A percentile compares a stretch with the other conserved stretches of the same genome.
These are phyloP conservation scores for Gonocerus acuteangulatus DNA, from an alignment of 2,888 invertebrate genomes.

Conservation along the genomic window DNA sequence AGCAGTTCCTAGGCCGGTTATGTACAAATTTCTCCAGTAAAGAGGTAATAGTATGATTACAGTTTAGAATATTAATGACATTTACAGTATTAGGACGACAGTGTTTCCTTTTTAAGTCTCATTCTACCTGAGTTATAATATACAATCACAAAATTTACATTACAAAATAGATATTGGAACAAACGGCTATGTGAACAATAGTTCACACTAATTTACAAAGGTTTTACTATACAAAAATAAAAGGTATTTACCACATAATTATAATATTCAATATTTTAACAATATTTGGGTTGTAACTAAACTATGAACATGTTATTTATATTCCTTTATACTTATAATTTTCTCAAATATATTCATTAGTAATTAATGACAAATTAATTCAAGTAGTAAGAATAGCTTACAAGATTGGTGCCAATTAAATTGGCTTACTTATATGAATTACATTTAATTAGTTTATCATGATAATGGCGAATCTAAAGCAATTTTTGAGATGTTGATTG, in stretches of 20 bases:
- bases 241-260: conserved; percentile 9
- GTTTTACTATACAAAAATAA: conserved; percentile 20
- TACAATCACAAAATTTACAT: conserved; percentile 14
- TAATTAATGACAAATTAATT: no score
- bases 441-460: no score
- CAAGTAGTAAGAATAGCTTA: no score
- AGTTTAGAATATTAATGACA: not conserved
- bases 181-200: conserved; percentile 12
- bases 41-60: no score
- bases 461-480: no score
- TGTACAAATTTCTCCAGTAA: not conserved
- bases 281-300: not conserved
- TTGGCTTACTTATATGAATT: no score
- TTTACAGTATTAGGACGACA: conserved; percentile 15
- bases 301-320: conserved; percentile 5
- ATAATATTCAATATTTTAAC: not conserved
- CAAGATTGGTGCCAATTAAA: no score
- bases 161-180: conserved; percentile 15
- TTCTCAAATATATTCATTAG: no score
- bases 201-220: not conserved
- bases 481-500: no score
- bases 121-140: conserved; percentile 20
- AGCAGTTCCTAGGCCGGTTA: conserved; percentile 22
- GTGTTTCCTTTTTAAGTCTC: conserved; percentile 18
- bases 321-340: not conserved